These are phyloP conservation scores for Rhynchonycteris naso DNA, from an alignment of 2,797 vertebrate species.

Conservation along the genomic window DNA sequence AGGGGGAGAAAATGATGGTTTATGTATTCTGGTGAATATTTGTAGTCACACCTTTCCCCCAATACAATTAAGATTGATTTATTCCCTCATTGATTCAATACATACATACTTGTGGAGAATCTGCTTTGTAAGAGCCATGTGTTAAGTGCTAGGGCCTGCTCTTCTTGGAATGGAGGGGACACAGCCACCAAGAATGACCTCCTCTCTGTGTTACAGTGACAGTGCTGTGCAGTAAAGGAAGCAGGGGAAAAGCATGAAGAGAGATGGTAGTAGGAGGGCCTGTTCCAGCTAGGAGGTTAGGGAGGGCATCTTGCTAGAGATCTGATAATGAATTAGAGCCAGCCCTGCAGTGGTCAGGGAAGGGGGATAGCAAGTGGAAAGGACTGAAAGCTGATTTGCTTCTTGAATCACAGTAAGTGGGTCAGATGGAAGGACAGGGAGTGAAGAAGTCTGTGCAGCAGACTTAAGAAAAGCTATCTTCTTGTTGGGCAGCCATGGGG, in stretches of 20 bases:
- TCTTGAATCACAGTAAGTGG: neutral
- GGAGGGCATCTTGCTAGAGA: too few species aligned
- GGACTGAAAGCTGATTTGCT: neutral
- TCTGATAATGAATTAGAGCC: neutral
- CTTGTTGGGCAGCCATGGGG: too few species aligned
- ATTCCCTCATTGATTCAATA: neutral
- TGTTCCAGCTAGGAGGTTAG: too few species aligned
- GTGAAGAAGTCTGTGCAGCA: neutral
- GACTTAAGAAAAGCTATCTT: neutral
- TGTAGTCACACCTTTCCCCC: neutral
- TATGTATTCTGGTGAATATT: neutral
- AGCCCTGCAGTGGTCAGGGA: neutral
- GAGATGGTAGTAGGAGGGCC: rapidly evolving
- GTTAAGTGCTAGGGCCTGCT: neutral
- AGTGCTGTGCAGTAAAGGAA: too few species aligned
- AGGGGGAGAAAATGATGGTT: neutral
- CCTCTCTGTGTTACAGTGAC: neutral
- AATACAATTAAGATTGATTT: neutral
- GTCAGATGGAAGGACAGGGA: too few species aligned
- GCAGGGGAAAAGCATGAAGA: too few species aligned
- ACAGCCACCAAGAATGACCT: neutral
- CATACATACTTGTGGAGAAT: neutral
- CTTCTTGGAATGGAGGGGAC: neutral
- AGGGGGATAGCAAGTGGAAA: neutral
- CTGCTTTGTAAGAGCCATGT: too few species aligned